These are phyloP conservation scores for Morpho helenor DNA, from an alignment of 2,888 invertebrate species.

Conservation along the genomic window DNA sequence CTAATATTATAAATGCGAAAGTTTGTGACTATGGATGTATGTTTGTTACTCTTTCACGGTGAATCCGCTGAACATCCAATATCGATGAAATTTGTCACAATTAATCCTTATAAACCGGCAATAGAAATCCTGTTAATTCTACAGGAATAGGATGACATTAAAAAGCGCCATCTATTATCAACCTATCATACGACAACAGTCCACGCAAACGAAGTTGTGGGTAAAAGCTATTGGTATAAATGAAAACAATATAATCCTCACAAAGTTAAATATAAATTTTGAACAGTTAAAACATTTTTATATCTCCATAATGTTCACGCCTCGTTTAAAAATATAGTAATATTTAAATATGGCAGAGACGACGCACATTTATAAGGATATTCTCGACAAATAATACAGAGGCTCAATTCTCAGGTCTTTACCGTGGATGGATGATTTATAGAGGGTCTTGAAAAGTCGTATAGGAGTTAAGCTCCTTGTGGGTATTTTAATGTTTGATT, in stretches of 20 bases:
- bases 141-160: no score
- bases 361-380: slow-evolving; percentile 48
- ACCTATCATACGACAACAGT: no score
- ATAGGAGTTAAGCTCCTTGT: background rate
- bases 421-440: slow-evolving; percentile 60
- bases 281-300: slow-evolving; percentile 27
- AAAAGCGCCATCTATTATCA: no score
- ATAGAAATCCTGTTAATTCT: no score
- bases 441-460: slow-evolving; percentile 41
- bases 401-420: slow-evolving; percentile 43
- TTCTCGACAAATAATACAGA: slow-evolving; percentile 46
- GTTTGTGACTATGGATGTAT: no score
- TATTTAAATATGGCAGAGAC: slow-evolving; percentile 23
- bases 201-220: no score
- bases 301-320: slow-evolving; percentile 29
- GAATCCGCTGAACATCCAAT: no score
- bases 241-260: background rate
- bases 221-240: background rate
- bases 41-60: no score
- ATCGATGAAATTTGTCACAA: no score
- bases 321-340: slow-evolving; percentile 10
- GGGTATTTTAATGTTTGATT: background rate
- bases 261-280: slow-evolving; percentile 14
- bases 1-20: no score
- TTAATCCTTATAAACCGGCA: no score